These are phyloP conservation scores for Limnephilus rhombicus DNA, from an alignment of 2,888 invertebrate genomes.

Conservation along the genomic window DNA sequence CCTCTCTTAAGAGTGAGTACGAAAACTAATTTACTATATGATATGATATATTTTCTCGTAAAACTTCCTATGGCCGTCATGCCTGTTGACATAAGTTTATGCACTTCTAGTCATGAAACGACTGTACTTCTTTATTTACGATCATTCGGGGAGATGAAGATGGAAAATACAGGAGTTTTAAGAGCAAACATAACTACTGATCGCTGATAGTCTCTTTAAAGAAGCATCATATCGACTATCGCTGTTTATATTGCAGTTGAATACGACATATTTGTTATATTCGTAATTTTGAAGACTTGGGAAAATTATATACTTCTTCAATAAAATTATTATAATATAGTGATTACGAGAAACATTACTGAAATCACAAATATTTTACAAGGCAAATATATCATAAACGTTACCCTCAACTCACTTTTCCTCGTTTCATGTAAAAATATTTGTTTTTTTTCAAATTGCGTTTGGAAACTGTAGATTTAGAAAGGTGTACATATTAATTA, in stretches of 20 bases:
- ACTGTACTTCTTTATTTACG: conserved; percentile 37
- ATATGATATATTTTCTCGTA: conserved; percentile 45
- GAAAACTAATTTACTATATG: conserved; percentile 46
- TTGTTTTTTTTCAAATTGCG: too few species aligned
- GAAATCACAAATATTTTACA: too few species aligned
- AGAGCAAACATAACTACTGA: conserved; percentile 18
- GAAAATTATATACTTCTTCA: not conserved
- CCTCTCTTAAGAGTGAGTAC: conserved; percentile 41
- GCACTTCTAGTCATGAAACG: conserved; percentile 36
- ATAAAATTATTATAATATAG: not conserved
- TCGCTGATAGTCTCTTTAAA: not conserved
- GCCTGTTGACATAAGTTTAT: conserved; percentile 51
- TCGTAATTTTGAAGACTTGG: not conserved
- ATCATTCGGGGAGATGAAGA: conserved; percentile 42
- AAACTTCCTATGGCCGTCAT: conserved; percentile 35
- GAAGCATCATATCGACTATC: not conserved
- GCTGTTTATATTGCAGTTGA: not conserved
- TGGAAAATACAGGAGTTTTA: conserved; percentile 32
- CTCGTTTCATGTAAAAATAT: too few species aligned
- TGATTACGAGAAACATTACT: too few species aligned
- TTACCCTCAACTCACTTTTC: too few species aligned
- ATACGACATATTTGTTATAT: not conserved
- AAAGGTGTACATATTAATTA: too few species aligned
- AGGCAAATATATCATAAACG: too few species aligned
- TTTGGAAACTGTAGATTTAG: too few species aligned